Base-by-base conservation (phyloP, 2,113 vertebrate species). In the Rana temporaria region DNA sequence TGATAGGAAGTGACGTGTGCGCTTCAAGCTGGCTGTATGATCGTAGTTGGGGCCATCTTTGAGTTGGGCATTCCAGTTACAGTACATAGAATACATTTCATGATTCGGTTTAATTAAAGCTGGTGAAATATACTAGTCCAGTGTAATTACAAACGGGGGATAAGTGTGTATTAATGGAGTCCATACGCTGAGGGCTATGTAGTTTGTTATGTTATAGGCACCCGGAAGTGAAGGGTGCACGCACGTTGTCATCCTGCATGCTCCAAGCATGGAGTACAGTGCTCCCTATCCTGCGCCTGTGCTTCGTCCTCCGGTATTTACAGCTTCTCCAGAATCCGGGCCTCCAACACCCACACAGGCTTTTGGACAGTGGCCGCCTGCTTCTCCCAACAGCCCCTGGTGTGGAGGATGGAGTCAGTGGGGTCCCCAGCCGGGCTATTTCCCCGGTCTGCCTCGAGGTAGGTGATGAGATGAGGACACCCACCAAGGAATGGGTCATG, bases 161-260 rank as follows among this genome's bases (percentile, higher is more conserved):
- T 48, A 48, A 11, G 12, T 48, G 42, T 38, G 4, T 48, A 11
- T 48, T 11, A 48, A 14, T 12, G 9, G 42, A 48, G 9, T 9
- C 8, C 3, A 14, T 11, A 48, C 9, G 42, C 42, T 48, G 11
- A 48, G 12, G 42, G 42, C 42, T 48, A 11, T 14, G 42, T 48
- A 6, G 34, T 38, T 38, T 38, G 42, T 48, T 12, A 2, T 48
- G 42, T 1, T 48, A 48, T n/a, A n/a, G n/a, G 0, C 0, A 6
- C 60, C 26, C 53, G 89, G 89, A 91, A 86, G 86, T 88, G 87
- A 89, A 85, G 87, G 0, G 0, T 19, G 77, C 82, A 8, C 48
- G 87, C 81, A 82, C 80, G 80, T 60, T 75, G 48, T 82, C n/a
- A 64, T 63, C 48, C 32, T 24, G 73, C 12, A 11, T 17, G 53